These are phyloP conservation scores for Cataglyphis cursor DNA, from an alignment of 2,888 invertebrate genomes.

Conservation along the genomic window DNA sequence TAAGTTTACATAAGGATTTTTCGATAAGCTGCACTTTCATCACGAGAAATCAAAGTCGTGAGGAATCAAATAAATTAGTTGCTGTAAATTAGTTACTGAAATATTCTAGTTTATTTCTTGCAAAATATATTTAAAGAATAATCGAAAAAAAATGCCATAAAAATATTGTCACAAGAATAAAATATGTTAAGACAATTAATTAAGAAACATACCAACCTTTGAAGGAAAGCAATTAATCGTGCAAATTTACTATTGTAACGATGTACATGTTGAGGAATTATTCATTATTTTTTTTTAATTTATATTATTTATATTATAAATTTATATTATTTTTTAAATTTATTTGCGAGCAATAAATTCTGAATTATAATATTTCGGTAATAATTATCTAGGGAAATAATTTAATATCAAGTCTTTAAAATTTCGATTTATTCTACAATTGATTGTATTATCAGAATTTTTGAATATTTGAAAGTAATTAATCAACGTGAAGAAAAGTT, in stretches of 20 bases:
- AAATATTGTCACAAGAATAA: not conserved
- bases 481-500: conserved; percentile 53
- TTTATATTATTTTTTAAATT: no score
- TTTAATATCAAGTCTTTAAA: not conserved
- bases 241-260: not conserved
- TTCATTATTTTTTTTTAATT: not conserved
- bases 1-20: conserved; percentile 23
- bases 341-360: not conserved
- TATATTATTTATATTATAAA: not conserved
- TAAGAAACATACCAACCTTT: not conserved
- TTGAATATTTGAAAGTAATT: conserved; percentile 46
- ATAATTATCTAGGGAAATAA: not conserved
- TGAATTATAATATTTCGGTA: not conserved
- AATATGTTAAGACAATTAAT: not conserved
- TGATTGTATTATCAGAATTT: conserved; percentile 8
- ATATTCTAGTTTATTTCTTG: not conserved
- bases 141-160: not conserved
- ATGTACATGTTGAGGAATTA: not conserved
- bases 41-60: not conserved
- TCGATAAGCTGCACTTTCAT: not conserved
- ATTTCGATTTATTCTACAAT: not conserved
- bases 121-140: not conserved
- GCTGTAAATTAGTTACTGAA: no score
- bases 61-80: not conserved
- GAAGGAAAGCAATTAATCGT: not conserved